These are phyloP conservation scores for Apolygus lucorum DNA, from an alignment of 1,140 invertebrate genomes.

Conservation along the genomic window DNA sequence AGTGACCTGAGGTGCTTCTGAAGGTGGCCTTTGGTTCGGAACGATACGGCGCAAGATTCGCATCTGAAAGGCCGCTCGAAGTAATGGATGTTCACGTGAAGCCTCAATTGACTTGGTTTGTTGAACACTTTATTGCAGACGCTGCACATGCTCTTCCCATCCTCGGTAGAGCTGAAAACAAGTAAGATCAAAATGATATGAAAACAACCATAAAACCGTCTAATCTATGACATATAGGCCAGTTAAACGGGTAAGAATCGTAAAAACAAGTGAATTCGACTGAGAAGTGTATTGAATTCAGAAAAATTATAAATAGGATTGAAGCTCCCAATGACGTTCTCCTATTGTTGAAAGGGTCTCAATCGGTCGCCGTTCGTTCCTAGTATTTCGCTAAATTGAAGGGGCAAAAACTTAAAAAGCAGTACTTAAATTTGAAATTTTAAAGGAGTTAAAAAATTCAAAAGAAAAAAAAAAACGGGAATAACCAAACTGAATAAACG, in stretches of 20 bases:
- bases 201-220: conserved; percentile 16
- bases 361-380: too few relatives aligned
- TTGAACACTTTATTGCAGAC: conserved; percentile 87
- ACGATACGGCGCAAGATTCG: conserved; percentile 82
- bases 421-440: too few relatives aligned
- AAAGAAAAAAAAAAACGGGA: too few relatives aligned
- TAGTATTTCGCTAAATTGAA: too few relatives aligned
- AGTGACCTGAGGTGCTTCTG: conserved; percentile 85
- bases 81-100: conserved; percentile 94
- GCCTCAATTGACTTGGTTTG: conserved; percentile 75
- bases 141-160: conserved; percentile 71
- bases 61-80: conserved; percentile 87
- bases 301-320: too few relatives aligned
- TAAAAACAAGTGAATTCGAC: conserved; percentile 42
- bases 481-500: too few relatives aligned
- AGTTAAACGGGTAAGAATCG: conserved; percentile 36
- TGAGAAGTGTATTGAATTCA: conserved; percentile 31
- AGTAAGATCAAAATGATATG: too few relatives aligned
- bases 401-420: too few relatives aligned
- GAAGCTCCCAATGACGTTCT: too few relatives aligned
- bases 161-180: conserved; percentile 46
- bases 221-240: neutral
- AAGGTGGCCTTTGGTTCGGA: conserved; percentile 82
- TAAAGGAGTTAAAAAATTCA: too few relatives aligned
- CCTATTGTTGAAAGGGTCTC: too few relatives aligned